Evolutionary conservation across 2,888 invertebrate species (phyloP).

Genomic region (Sepioteuthis lessoniana): DNA sequence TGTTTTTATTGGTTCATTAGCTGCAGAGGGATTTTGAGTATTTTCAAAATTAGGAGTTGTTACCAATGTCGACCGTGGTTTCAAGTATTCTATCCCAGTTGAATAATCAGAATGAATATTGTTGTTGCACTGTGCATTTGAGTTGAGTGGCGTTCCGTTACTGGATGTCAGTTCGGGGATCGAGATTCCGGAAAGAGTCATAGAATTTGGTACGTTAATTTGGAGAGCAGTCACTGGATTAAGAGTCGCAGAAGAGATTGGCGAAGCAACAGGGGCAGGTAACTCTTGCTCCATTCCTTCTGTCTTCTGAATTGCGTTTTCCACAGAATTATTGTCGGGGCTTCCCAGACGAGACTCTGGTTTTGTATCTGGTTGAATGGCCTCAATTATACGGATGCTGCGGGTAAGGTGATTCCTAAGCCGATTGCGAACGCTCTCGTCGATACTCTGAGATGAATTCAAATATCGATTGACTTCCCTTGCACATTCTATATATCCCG

Average conservation of each 20-base stretch:
- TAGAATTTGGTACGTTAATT: slow-evolving; percentile 60
- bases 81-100: slow-evolving; percentile 50
- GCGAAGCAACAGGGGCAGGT: neutral
- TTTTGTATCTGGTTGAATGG: neutral
- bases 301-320: neutral
- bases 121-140: slow-evolving; percentile 41
- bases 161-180: neutral
- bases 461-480: slow-evolving; percentile 71
- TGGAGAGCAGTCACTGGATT: slow-evolving; percentile 58
- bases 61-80: neutral
- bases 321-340: too few species aligned
- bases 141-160: slow-evolving; percentile 49
- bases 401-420: slow-evolving; percentile 67
- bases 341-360: neutral
- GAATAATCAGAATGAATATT: neutral
- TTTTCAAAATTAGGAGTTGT: neutral
- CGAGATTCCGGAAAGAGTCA: neutral
- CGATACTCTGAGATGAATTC: slow-evolving; percentile 64
- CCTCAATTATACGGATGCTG: slow-evolving; percentile 57
- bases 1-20: neutral
- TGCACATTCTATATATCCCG: slow-evolving; percentile 72
- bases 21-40: neutral
- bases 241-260: neutral
- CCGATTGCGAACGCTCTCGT: slow-evolving; percentile 63
- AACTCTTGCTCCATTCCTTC: neutral